These are phyloP conservation scores for Lampris megalopsis DNA, from an alignment of 2,113 vertebrate genomes.

Conservation along the genomic window DNA sequence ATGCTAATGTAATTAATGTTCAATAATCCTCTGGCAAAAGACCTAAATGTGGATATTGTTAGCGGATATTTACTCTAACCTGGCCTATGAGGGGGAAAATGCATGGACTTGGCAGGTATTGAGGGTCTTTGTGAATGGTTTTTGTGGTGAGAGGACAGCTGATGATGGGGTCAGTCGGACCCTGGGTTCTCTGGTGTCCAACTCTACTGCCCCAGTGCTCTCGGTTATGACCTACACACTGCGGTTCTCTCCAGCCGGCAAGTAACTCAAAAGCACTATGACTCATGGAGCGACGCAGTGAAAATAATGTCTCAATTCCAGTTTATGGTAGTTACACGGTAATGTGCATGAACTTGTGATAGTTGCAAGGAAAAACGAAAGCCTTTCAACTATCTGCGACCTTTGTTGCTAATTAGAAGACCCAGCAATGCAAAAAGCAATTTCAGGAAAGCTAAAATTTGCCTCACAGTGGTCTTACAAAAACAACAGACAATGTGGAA, in stretches of 20 bases:
- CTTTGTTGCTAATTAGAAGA: too few species aligned
- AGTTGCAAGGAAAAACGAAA: not conserved
- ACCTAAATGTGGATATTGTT: slow-evolving; percentile 64
- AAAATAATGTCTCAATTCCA: slow-evolving; percentile 21
- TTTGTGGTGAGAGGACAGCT: slow-evolving; percentile 53
- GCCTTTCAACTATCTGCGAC: too few species aligned
- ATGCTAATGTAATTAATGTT: slow-evolving; percentile 83
- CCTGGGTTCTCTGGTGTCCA: slow-evolving; percentile 21
- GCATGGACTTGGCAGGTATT: slow-evolving; percentile 1
- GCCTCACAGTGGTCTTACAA: not conserved
- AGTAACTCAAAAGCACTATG: slow-evolving; percentile 19
- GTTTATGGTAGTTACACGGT: slow-evolving; percentile 4
- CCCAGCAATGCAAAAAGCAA: too few species aligned
- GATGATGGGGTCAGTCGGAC: slow-evolving; percentile 56
- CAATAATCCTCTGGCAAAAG: slow-evolving; percentile 71
- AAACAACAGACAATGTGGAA: not conserved
- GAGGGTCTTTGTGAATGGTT: slow-evolving; percentile 25
- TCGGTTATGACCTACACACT: slow-evolving; percentile 9
- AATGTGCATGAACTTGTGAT: not conserved
- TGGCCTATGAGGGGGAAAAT: not conserved
- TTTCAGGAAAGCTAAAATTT: not conserved
- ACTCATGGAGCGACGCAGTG: not conserved
- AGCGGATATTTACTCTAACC: slow-evolving; percentile 67
- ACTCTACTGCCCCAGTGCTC: slow-evolving; percentile 17
- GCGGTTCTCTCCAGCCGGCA: slow-evolving; percentile 12